Base-by-base conservation (phyloP, 2,113 vertebrate genomes). In the Seriola dumerili region DNA sequence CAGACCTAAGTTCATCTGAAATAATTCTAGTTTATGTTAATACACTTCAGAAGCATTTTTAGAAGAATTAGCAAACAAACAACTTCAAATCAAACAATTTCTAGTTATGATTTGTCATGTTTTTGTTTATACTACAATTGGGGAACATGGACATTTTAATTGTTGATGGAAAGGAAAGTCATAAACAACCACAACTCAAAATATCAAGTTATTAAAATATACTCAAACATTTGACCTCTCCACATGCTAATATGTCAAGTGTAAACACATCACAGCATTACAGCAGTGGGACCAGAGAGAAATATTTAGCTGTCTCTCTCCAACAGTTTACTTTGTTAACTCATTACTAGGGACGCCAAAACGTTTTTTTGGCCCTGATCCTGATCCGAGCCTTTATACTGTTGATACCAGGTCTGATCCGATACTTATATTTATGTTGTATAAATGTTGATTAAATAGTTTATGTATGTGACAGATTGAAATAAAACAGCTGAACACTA, bases 1-100 rank as follows among this genome's bases (percentile, higher is more conserved):
- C 64, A 55, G 76, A 83, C 66, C 77, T 48, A 78, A 89, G 75
- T 90, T 88, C 64, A 81, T 75, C 40, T 77, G 65, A 78, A 52
- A 81, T 83, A 69, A 81, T 73, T 82, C 23, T 38, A 34, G 17
- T 85, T 83, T 42, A 40, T 85, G 64, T 76, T 69, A 72, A 89
- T 38, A 67, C 32, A 73, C 52, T 65, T 68, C 4, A 23, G 12
- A 68, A 65, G 70, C 69, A 66, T 59, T 68, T 52, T n/a, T 42
- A 74, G 11, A 19, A 64, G 48, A 64, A 40, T 40, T 38, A 46
- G 46, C 5, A 78, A 76, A 78, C 61, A 76, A 78, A 75, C 23
- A 55, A 38, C 54, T 75, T 67, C 12, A 52, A 69, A 70, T 54
- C 23, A 59, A 66, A 80, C 66, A 34, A 52, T 68, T 66, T 72